phyloP scores from a whole-genome alignment of 1,140 invertebrate species.

The Drosophila murphyi region DNA sequence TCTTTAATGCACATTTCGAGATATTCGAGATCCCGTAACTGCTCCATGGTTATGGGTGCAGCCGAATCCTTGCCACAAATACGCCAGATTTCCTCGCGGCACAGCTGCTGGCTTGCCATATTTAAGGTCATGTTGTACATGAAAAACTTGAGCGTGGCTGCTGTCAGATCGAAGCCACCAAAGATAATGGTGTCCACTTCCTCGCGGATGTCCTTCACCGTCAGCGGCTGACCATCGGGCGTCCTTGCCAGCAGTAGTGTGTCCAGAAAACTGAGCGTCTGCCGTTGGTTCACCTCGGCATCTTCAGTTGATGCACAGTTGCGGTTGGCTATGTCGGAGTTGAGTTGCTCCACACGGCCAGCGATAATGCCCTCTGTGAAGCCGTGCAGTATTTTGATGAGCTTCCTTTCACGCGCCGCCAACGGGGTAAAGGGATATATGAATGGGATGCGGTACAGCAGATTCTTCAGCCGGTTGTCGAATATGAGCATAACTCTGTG shows the following conservation, averaged over 20 bases:
- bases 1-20: slow-evolving; percentile 87
- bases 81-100: slow-evolving; percentile 87
- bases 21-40: slow-evolving; percentile 86
- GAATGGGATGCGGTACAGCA: slow-evolving; percentile 45
- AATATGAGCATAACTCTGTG: slow-evolving; percentile 53
- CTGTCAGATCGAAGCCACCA: slow-evolving; percentile 84
- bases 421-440: slow-evolving; percentile 28
- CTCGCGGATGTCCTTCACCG: slow-evolving; percentile 87
- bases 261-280: slow-evolving; percentile 86
- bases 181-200: slow-evolving; percentile 90
- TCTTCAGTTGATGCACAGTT: slow-evolving; percentile 17
- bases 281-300: slow-evolving; percentile 14
- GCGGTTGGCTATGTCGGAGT: slow-evolving; percentile 37
- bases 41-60: slow-evolving; percentile 85
- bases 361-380: slow-evolving; percentile 61
- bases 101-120: slow-evolving; percentile 85
- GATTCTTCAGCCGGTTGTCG: slow-evolving; percentile 48
- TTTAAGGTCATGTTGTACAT: slow-evolving; percentile 73
- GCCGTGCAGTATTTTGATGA: slow-evolving; percentile 43
- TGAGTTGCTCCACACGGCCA: slow-evolving; percentile 47
- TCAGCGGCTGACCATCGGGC: slow-evolving; percentile 85
- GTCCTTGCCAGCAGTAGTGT: slow-evolving; percentile 87
- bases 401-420: slow-evolving; percentile 29
- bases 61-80: slow-evolving; percentile 85
- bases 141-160: slow-evolving; percentile 58